Conservation (phyloP, 1,140 invertebrate species). For the Aricia agestis region DNA sequence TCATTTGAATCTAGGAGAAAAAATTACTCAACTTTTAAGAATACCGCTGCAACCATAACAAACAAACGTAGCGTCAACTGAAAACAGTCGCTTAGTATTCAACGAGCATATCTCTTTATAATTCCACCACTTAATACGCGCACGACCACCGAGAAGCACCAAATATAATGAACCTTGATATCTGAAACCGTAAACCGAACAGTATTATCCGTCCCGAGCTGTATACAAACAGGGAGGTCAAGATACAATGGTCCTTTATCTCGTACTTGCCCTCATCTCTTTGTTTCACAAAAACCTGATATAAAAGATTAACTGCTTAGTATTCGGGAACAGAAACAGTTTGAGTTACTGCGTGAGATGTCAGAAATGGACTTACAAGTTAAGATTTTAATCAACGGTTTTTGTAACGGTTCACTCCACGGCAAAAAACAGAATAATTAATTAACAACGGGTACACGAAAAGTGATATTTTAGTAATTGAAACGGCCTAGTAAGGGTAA, state of each 20-base stretch:
- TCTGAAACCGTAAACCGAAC: slow-evolving; percentile 13
- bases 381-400: slow-evolving; percentile 13
- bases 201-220: background rate
- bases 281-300: slow-evolving; percentile 69
- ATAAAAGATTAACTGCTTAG: slow-evolving; percentile 73
- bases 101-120: slow-evolving; percentile 63
- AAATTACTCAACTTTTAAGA: slow-evolving; percentile 31
- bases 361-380: slow-evolving; percentile 25
- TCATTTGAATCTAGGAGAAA: slow-evolving; percentile 48
- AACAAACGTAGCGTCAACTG: slow-evolving; percentile 24
- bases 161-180: slow-evolving; percentile 22
- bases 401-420: background rate
- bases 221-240: slow-evolving; percentile 32
- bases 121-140: slow-evolving; percentile 65
- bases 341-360: slow-evolving; percentile 29
- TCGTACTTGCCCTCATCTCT: slow-evolving; percentile 41
- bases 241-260: slow-evolving; percentile 39
- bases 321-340: slow-evolving; percentile 51
- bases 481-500: background rate
- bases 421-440: background rate
- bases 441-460: background rate
- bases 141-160: slow-evolving; percentile 39
- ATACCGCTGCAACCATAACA: slow-evolving; percentile 41
- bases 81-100: slow-evolving; percentile 51
- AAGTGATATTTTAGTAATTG: background rate